Base-by-base conservation (phyloP, 2,888 invertebrate species). In the Drosophila kambysellisi region DNA sequence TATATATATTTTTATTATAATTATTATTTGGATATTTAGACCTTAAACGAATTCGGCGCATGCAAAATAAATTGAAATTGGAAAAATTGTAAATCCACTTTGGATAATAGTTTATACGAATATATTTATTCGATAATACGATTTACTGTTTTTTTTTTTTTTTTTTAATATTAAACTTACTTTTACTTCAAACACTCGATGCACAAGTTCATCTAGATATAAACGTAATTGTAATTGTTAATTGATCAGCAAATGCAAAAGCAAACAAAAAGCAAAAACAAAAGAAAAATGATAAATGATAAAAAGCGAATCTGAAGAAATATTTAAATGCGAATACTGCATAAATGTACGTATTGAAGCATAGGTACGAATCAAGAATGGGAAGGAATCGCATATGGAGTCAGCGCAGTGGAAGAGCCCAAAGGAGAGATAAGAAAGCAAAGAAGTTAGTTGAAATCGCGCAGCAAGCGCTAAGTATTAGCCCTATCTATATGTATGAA, bases 381-480 rank as follows among this genome's bases (percentile, higher is more conserved):
- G 37, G 8, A 30, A n/a, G 29, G 29, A 53, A 70, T 51, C 9
- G 54, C 65, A 61, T 43, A 54, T 53, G 60, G 43, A 70, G 56
- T 69, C 64, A 29, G 33, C 8, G 39, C 48, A 20, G 15, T 35
- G 56, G 41, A 41, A 29, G 15, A 29, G 4, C n/a, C 15, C 53
- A 33, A 52, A 51, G 41, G 65, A 50, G 56, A 56, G 29, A 30
- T 4, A 15, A 3, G 39, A 41, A 46, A 59, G 60, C 48, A 58
- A 53, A 35, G 70, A 60, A 70, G 65, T 74, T 77, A 81, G 87
- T 81, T 69, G 66, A 81, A 88, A 76, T 85, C 81, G 87, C 81
- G 83, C 74, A 79, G 48, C 65, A 79, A 63, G 89, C 85, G 88
- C 85, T 67, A 89, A 85, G 85, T 85, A 85, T 85, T 85, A 84